Base-by-base conservation (phyloP, 2,888 invertebrate species). In the Molanna angustata region DNA sequence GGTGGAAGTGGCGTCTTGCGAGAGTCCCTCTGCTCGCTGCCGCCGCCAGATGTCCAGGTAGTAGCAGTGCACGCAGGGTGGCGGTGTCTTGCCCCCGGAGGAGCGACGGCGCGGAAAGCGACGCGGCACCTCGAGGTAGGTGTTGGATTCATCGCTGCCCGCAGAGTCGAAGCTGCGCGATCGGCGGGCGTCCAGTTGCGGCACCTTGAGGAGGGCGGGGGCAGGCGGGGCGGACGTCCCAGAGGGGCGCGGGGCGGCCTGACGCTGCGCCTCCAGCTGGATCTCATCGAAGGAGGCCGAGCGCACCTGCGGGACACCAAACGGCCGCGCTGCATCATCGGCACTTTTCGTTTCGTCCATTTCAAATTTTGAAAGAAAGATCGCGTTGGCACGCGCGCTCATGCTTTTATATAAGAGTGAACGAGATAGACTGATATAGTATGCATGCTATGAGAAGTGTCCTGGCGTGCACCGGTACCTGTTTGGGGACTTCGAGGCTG, bases 211-310 rank as follows among this genome's bases (percentile, higher is more conserved):
- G 60, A 82, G 70, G 16, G 70, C 67, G 81, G 70, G 17, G 70
- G 67, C 64, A 3, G 73, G 69, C 53, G 75, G 73, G 6, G 72
- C 72, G 57, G 69, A 64, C 13, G 59, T 32, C 53, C 63, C 63
- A 44, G 62, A 61, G 49, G 60, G 61, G 55, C 59, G 52, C 33
- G 46, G 55, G 55, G 75, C 73, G 18, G 41, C 37, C 56, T 80
- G 77, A 52, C 88, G 82, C 64, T 86, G 85, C 49, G 86, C 83
- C 66, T 86, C 88, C 69, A 90, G 68, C 69, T 90, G 88, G 69
- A 90, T 91, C 76, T 92, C 91, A 76, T 92, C 92, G 76, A 92
- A 92, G 60, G 91, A 90, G 58, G 90, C 90, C 59, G 91, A 91
- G 64, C 92, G 87, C 64, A 92, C 86, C 82, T 82, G 58, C 43